A percentile compares a stretch with the other conserved stretches of the same genome.
phyloP scores from a whole-genome alignment of 2,888 invertebrate species.

The Galerucella calmariensis region DNA sequence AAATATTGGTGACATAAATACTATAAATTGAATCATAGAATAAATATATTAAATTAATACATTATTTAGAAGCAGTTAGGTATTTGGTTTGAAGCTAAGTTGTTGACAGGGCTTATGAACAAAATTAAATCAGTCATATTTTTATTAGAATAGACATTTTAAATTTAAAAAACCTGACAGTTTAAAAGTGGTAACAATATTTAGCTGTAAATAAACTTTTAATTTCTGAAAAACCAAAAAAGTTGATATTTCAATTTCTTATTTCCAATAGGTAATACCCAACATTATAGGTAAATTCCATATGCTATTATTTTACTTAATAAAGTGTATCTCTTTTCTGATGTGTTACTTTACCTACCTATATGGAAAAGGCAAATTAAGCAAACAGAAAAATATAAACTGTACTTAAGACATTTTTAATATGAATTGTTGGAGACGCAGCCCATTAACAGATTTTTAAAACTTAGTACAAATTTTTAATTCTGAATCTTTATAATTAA shows the following conservation, averaged over 20 bases:
- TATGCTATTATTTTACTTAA: not conserved
- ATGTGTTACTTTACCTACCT: conserved; percentile 24
- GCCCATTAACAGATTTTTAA: conserved; percentile 11
- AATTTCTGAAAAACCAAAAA: not conserved
- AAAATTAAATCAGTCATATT: too few species aligned
- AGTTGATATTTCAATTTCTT: not conserved
- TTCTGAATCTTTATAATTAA: conserved; percentile 1
- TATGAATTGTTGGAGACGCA: too few species aligned
- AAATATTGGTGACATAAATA: too few species aligned
- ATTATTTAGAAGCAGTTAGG: too few species aligned
- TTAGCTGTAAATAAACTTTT: not conserved
- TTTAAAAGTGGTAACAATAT: too few species aligned
- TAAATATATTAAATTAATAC: too few species aligned
- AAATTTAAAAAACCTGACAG: too few species aligned
- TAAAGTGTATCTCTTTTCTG: not conserved
- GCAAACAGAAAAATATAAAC: conserved; percentile 35
- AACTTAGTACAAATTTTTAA: conserved; percentile 7
- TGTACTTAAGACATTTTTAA: not conserved
- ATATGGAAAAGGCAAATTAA: conserved; percentile 36
- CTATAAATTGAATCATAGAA: too few species aligned
- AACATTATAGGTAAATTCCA: not conserved
- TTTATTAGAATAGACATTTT: too few species aligned
- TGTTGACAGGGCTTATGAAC: too few species aligned
- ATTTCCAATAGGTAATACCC: not conserved
- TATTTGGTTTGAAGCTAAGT: too few species aligned